A percentile compares a stretch with the other conserved stretches of the same genome.
Evolutionary conservation across 2,113 vertebrate genomes (phyloP).

Genomic region (Ramphastos sulfuratus): DNA sequence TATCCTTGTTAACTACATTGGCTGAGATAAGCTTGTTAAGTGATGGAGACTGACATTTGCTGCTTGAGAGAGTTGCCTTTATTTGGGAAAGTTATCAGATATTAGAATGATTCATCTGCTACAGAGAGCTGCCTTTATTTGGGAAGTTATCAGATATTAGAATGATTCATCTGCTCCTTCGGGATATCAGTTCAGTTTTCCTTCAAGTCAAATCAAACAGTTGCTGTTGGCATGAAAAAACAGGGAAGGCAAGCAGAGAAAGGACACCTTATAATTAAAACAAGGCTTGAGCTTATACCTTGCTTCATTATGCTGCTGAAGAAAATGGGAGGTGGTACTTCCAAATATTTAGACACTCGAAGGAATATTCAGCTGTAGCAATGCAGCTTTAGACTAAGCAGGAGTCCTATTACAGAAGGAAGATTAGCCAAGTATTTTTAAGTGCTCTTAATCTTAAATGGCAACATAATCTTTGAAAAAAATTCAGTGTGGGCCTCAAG

Average conservation of each 20-base stretch:
- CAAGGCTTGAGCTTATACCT: not conserved
- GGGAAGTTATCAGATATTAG: constrained; percentile 39
- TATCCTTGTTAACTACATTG: not conserved
- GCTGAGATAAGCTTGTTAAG: constrained; percentile 45
- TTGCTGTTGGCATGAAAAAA: constrained; percentile 43
- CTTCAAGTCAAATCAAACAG: constrained; percentile 47
- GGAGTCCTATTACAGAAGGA: not conserved
- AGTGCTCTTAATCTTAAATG: constrained; percentile 4
- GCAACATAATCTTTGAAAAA: not conserved
- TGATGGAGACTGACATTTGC: constrained; percentile 30
- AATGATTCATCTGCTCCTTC: constrained; percentile 55
- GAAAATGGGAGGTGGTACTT: constrained; percentile 33
- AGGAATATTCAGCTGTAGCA: not conserved
- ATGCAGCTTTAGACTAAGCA: not conserved
- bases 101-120: constrained; percentile 54
- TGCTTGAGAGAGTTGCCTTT: not conserved
- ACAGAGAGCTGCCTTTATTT: constrained; percentile 21
- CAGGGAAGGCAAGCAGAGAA: constrained; percentile 25
- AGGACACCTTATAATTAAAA: constrained; percentile 48
- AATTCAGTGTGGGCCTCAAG: not conserved
- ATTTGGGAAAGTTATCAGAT: constrained; percentile 44
- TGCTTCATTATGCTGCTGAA: constrained; percentile 8
- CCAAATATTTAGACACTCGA: constrained; percentile 28
- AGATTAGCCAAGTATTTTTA: constrained; percentile 19
- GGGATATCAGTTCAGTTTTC: constrained; percentile 18